A percentile compares a stretch with the other conserved stretches of the same genome.
Evolutionary conservation across 2,113 vertebrate species (phyloP).

Genomic region (Planiliza haematocheilus): DNA sequence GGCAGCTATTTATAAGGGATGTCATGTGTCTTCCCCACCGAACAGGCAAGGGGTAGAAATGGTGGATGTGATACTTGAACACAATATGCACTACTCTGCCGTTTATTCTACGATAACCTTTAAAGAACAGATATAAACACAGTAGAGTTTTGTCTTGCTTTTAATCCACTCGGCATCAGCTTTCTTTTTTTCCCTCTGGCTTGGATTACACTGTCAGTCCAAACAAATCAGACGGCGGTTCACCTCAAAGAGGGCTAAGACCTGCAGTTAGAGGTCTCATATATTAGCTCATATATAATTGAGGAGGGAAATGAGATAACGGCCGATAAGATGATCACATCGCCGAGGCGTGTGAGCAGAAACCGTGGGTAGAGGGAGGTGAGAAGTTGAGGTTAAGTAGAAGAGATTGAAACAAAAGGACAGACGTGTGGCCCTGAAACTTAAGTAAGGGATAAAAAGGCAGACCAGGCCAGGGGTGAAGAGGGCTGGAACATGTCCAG

Average conservation of each 20-base stretch:
- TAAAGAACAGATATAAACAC: no score
- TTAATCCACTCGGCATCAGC: slow-evolving; percentile 9
- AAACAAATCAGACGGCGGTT: slow-evolving; percentile 10
- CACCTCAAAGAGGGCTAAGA: not conserved
- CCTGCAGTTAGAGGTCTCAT: not conserved
- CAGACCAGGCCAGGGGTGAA: slow-evolving; percentile 51
- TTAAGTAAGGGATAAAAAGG: slow-evolving; percentile 55
- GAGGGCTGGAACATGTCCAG: slow-evolving; percentile 52
- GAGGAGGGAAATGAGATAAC: slow-evolving; percentile 18
- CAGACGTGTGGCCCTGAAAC: slow-evolving; percentile 38
- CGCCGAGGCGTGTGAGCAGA: not conserved
- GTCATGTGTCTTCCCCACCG: no score
- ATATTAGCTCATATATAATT: not conserved
- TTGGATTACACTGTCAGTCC: slow-evolving; percentile 5
- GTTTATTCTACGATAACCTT: no score
- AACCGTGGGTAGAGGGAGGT: not conserved
- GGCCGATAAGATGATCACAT: slow-evolving; percentile 17
- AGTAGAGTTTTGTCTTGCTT: slow-evolving; percentile 13
- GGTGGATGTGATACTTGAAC: no score
- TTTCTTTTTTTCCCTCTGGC: not conserved
- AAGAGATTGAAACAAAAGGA: slow-evolving; percentile 56
- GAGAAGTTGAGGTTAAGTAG: slow-evolving; percentile 46
- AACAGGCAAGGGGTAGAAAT: no score
- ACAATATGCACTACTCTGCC: no score
- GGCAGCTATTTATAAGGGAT: no score